phyloP scores from a whole-genome alignment of 92 coral and sea anemone species.

The Phenganax subtilis region DNA sequence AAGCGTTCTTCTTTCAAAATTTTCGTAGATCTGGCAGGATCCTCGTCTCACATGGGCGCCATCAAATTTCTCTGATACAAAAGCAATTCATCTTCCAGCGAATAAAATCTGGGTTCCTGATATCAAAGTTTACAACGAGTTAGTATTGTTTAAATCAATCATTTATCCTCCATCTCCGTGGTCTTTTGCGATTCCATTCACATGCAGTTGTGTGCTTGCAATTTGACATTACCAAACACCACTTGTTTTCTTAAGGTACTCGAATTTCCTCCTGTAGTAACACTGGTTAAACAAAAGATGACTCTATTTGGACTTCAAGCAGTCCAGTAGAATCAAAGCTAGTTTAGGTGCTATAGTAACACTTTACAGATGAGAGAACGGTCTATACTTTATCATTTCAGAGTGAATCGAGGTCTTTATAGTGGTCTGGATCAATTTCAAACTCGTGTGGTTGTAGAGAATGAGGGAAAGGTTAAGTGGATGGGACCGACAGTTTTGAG shows the following conservation, averaged over 20 bases:
- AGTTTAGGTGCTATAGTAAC: no score
- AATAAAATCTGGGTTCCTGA: conserved; percentile 28
- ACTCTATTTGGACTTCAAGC: no score
- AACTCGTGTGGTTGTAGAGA: conserved; percentile 17
- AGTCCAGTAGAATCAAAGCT: no score
- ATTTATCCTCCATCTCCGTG: background rate
- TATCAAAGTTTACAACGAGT: conserved; percentile 40
- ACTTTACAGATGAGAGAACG: no score
- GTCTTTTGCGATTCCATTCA: background rate
- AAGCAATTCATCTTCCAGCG: background rate
- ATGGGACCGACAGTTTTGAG: conserved; percentile 28
- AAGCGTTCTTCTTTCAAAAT: background rate
- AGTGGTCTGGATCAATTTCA: conserved; percentile 33
- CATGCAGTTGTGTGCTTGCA: no score
- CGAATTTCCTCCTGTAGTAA: no score
- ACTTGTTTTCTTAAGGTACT: no score
- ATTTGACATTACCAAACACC: no score
- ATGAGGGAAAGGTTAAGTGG: conserved; percentile 16
- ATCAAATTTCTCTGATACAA: conserved; percentile 4
- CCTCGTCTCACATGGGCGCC: conserved; percentile 29
- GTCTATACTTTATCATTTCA: background rate
- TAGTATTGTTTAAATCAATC: background rate
- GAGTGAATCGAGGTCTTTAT: conserved; percentile 17
- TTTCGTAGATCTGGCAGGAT: conserved; percentile 25
- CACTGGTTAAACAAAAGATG: no score